phyloP scores from a whole-genome alignment of 2,113 vertebrate genomes.

The Sigmodon hispidus region DNA sequence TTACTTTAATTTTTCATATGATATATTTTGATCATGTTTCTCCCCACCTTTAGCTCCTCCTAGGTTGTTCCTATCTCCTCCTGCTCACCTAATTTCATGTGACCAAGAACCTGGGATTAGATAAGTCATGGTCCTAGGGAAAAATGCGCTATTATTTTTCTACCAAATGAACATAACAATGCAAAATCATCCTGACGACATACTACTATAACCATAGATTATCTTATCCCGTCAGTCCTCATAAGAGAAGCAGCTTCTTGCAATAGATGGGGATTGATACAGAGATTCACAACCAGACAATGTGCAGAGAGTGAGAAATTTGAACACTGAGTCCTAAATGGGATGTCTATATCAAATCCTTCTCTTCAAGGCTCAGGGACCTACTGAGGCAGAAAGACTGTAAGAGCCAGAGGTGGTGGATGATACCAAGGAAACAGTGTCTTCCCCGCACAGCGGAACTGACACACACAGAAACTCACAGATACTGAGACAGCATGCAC shows the following conservation, averaged over 20 bases:
- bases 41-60: not conserved
- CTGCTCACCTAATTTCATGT: not conserved
- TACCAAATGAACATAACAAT: not conserved
- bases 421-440: not conserved
- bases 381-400: not conserved
- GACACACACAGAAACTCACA: not conserved
- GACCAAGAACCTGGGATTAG: not conserved
- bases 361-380: not conserved
- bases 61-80: not conserved
- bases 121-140: not conserved
- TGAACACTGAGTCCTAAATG: not conserved
- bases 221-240: not conserved
- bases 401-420: not conserved
- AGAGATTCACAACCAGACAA: not conserved
- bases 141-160: not conserved
- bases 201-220: not conserved
- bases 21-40: not conserved
- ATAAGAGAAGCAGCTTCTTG: not conserved
- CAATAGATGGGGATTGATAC: not conserved
- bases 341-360: not conserved
- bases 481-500: too few relatives aligned
- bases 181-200: not conserved
- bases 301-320: too few relatives aligned
- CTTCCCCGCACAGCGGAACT: not conserved
- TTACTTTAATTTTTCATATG: not conserved